Conservation (phyloP, 2,797 vertebrate genomes). For the Rhinophrynus dorsalis region DNA sequence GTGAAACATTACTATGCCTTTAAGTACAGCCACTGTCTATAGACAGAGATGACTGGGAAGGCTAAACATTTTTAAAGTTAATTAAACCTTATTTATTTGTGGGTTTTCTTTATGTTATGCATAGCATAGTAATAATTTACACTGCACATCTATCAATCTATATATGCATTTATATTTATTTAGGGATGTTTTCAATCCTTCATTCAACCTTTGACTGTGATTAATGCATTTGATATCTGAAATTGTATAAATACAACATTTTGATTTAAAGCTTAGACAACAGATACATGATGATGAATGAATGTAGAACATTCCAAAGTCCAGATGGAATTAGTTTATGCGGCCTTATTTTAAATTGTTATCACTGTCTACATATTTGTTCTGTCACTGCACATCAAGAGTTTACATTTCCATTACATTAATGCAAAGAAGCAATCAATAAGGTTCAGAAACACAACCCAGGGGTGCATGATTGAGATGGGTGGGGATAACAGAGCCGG, state of each 20-base stretch:
- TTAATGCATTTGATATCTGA: slow-evolving; percentile 1
- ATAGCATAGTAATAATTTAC: too few relatives aligned
- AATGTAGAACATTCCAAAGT: slow-evolving; percentile 14
- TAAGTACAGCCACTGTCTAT: too few relatives aligned
- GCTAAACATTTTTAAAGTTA: too few relatives aligned
- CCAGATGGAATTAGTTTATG: slow-evolving; percentile 32
- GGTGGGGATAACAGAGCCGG: slow-evolving; percentile 28
- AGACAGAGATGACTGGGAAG: too few relatives aligned
- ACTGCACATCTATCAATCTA: too few relatives aligned
- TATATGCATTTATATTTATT: too few relatives aligned
- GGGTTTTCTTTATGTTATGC: too few relatives aligned
- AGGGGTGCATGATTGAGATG: slow-evolving; percentile 32
- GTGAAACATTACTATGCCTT: too few relatives aligned
- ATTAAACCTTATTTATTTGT: too few relatives aligned
- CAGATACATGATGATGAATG: slow-evolving; percentile 8
- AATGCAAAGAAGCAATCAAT: slow-evolving; percentile 49
- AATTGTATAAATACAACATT: slow-evolving; percentile 10
- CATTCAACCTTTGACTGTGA: slow-evolving; percentile 28
- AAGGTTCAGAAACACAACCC: slow-evolving; percentile 36
- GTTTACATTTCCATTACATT: slow-evolving; percentile 41
- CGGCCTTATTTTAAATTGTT: slow-evolving; percentile 38
- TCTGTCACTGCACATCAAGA: slow-evolving; percentile 32
- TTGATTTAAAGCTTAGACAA: slow-evolving; percentile 22
- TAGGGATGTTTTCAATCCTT: too few relatives aligned
- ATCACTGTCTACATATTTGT: slow-evolving; percentile 38